These are phyloP conservation scores for Calcarius lapponicus DNA, from an alignment of 2,797 vertebrate genomes.

Conservation along the genomic window DNA sequence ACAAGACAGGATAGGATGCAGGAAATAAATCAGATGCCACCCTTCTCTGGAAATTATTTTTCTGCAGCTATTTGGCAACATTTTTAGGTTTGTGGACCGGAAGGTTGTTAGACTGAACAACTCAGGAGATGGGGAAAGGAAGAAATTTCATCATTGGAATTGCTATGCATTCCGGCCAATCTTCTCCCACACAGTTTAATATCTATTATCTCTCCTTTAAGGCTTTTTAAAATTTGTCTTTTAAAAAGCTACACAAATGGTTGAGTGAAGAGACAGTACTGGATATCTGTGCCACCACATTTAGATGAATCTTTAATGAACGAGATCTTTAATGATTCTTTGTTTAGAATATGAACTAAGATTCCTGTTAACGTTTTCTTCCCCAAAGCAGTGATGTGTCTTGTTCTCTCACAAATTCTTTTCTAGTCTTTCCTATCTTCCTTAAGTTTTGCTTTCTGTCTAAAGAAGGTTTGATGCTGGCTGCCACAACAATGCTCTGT, in stretches of 20 bases:
- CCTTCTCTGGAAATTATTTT: conserved; percentile 62
- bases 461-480: background rate
- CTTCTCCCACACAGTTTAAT: conserved; percentile 4
- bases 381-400: background rate
- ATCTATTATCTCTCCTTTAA: background rate
- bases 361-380: background rate
- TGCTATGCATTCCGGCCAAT: background rate
- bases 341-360: background rate
- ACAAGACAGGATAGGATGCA: conserved; percentile 28
- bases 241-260: background rate
- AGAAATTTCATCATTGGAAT: background rate
- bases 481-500: background rate
- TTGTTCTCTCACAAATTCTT: background rate
- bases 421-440: background rate
- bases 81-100: conserved; percentile 22
- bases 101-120: conserved; percentile 48
- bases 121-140: background rate
- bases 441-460: background rate
- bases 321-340: background rate
- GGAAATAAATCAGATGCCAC: conserved; percentile 65
- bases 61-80: conserved; percentile 38
- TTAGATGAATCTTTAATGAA: conserved; percentile 1
- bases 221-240: background rate
- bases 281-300: background rate
- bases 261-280: background rate